These are phyloP conservation scores for Oriolus oriolus DNA, from an alignment of 2,113 vertebrate genomes.

Conservation along the genomic window DNA sequence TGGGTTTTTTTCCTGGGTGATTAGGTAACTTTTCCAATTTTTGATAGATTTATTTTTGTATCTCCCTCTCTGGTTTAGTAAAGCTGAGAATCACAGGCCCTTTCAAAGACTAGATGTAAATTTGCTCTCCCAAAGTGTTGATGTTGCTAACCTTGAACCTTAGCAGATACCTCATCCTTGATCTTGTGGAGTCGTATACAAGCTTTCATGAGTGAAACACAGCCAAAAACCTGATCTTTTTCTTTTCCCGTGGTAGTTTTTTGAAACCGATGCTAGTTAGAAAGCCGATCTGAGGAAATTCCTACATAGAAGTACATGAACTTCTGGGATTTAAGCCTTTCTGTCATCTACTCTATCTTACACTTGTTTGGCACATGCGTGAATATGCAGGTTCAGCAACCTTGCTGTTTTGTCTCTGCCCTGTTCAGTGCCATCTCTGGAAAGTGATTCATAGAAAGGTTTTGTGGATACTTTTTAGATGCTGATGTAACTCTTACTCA, in stretches of 20 bases:
- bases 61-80: not conserved
- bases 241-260: not conserved
- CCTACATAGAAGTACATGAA: not conserved
- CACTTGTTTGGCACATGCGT: not conserved
- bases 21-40: not conserved
- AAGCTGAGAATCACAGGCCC: not conserved
- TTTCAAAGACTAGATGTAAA: not conserved
- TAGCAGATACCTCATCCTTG: not conserved
- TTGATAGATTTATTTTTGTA: not conserved
- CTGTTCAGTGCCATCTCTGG: not conserved
- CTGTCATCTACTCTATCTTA: not conserved
- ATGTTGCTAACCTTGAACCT: not conserved
- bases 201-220: not conserved
- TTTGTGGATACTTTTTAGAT: not conserved
- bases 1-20: not conserved
- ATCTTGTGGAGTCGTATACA: not conserved
- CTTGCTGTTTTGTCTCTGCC: not conserved
- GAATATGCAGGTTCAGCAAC: not conserved
- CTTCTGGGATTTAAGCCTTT: not conserved
- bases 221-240: not conserved
- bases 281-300: not conserved
- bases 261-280: not conserved
- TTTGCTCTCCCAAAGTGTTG: not conserved
- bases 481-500: not conserved
- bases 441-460: not conserved